Evolutionary conservation across 2,888 invertebrate genomes (phyloP).

Genomic region (Nematopogon swammerdamellus): DNA sequence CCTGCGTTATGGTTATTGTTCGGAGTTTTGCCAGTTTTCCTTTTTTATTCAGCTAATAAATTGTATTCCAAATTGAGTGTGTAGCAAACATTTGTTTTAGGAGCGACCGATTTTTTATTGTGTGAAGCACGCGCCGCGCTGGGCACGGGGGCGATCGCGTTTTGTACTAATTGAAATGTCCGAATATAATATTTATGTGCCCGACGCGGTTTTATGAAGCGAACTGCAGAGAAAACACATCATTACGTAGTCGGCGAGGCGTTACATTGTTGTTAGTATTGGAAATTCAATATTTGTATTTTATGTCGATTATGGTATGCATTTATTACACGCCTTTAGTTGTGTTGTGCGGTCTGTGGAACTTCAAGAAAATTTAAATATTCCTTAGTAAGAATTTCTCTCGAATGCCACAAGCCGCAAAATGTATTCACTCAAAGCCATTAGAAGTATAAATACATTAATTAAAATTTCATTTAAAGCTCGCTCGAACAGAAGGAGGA

Average conservation of each 20-base stretch:
- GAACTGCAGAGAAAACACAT: not conserved
- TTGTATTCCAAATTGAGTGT: not conserved
- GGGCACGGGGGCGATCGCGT: conserved; percentile 21
- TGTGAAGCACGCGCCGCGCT: conserved; percentile 28
- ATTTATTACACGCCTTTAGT: too few relatives aligned
- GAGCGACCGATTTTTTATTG: not conserved
- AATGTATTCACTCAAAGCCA: not conserved
- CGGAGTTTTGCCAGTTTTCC: not conserved
- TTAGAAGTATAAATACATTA: not conserved
- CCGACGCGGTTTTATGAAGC: not conserved
- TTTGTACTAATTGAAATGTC: conserved; percentile 45
- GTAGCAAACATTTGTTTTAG: not conserved
- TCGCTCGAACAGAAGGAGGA: not conserved
- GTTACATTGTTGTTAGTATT: too few relatives aligned
- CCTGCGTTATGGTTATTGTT: not conserved
- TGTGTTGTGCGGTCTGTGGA: too few relatives aligned
- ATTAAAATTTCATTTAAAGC: not conserved
- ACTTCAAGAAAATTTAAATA: too few relatives aligned
- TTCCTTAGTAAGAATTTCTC: too few relatives aligned
- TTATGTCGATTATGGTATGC: too few relatives aligned
- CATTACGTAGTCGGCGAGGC: too few relatives aligned
- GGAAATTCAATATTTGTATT: too few relatives aligned
- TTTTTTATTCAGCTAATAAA: not conserved
- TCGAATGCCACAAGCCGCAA: too few relatives aligned
- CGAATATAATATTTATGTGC: conserved; percentile 47